Percentiles rank a stretch among this genome's conserved stretches.
These are phyloP conservation scores for Oceanites oceanicus DNA, from an alignment of 2,113 vertebrate species.

Conservation along the genomic window DNA sequence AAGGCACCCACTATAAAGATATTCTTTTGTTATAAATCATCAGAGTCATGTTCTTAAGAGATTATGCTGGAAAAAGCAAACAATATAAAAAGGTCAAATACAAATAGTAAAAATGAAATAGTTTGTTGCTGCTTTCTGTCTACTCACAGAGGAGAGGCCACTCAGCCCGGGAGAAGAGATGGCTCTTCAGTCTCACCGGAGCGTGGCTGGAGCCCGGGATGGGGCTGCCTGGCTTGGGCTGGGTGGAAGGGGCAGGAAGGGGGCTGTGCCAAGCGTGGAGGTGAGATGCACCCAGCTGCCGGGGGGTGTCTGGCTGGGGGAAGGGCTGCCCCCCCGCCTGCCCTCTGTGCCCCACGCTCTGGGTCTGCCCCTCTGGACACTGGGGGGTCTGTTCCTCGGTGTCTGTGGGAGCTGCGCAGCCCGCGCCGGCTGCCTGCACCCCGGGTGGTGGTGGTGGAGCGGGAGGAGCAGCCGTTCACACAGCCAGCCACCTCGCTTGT, in stretches of 20 bases:
- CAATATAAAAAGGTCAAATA: slow-evolving; percentile 73
- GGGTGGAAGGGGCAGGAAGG: too few species aligned
- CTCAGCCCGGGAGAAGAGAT: not conserved
- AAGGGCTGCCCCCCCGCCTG: not conserved
- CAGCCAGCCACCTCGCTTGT: not conserved
- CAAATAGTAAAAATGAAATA: slow-evolving; percentile 61
- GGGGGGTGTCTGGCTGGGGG: accelerated
- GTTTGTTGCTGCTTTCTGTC: slow-evolving; percentile 51
- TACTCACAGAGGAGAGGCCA: not conserved
- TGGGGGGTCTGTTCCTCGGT: not conserved
- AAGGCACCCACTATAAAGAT: slow-evolving; percentile 30
- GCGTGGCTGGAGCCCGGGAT: not conserved
- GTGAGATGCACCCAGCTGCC: accelerated
- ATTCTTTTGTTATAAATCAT: slow-evolving; percentile 72
- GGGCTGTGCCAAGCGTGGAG: accelerated
- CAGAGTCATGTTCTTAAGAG: slow-evolving; percentile 46
- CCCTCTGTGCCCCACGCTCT: accelerated
- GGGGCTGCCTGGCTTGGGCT: not conserved
- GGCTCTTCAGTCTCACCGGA: not conserved
- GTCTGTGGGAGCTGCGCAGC: accelerated
- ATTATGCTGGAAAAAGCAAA: slow-evolving; percentile 66
- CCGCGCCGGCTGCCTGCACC: accelerated
- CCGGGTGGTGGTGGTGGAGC: accelerated
- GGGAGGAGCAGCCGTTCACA: not conserved
- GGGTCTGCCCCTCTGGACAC: not conserved